Evolutionary conservation across 2,113 vertebrate species (phyloP).

Genomic region (Pelecanoides urinatrix): DNA sequence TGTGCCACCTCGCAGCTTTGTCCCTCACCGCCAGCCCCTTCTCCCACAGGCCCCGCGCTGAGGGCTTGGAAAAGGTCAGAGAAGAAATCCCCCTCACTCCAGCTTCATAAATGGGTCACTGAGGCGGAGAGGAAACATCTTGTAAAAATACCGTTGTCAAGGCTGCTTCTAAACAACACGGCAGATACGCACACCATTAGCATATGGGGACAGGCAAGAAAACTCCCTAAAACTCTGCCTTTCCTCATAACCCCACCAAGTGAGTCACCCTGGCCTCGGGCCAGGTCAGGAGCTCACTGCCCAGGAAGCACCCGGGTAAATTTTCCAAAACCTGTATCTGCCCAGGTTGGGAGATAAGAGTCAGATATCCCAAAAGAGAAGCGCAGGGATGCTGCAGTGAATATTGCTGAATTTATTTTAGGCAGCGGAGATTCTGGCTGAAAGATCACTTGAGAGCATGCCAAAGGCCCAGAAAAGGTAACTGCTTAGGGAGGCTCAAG

Average conservation of each 20-base stretch:
- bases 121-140: neutral
- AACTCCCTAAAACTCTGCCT: neutral
- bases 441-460: conserved; percentile 21
- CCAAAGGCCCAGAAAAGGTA: conserved; percentile 61
- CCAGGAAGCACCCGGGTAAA: neutral
- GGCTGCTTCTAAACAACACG: neutral
- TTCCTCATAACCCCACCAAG: neutral
- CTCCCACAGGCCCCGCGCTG: neutral
- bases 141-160: neutral
- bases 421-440: neutral
- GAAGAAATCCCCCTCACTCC: neutral
- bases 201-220: neutral
- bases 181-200: neutral
- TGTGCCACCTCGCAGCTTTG: neutral
- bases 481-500: conserved; percentile 28
- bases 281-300: neutral
- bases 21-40: neutral
- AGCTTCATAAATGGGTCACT: neutral
- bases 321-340: neutral
- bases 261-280: neutral
- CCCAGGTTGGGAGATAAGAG: neutral
- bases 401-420: conserved; percentile 50
- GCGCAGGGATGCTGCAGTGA: neutral
- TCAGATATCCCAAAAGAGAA: neutral
- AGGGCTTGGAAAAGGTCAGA: neutral